Percentiles rank a stretch among this genome's conserved stretches.
These are phyloP conservation scores for Dipodomys merriami DNA, from an alignment of 2,113 vertebrate species.

Conservation along the genomic window DNA sequence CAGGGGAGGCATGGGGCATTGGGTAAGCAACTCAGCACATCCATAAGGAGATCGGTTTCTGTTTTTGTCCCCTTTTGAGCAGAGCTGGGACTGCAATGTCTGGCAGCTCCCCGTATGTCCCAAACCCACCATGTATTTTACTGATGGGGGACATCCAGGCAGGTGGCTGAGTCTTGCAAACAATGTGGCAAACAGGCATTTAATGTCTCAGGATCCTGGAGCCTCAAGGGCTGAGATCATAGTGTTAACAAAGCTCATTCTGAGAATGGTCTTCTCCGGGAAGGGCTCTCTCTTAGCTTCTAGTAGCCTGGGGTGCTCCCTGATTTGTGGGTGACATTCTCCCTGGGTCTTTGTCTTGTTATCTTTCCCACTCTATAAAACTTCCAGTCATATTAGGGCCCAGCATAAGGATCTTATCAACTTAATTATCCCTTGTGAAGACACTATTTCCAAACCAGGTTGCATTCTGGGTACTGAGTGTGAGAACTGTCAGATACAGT, in stretches of 20 bases:
- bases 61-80: neutral
- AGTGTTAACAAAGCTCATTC: neutral
- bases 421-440: neutral
- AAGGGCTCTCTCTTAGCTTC: neutral
- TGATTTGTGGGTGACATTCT: neutral
- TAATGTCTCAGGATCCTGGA: neutral
- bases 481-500: neutral
- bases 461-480: neutral
- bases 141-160: neutral
- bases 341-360: too few species aligned
- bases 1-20: fast-evolving
- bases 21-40: neutral
- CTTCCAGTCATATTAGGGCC: neutral
- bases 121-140: neutral
- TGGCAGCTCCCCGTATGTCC: neutral
- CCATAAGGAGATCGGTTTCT: neutral
- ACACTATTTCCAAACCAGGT: conserved; percentile 3
- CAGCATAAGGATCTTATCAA: neutral
- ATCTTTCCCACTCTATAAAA: neutral
- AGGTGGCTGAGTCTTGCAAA: neutral
- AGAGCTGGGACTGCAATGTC: neutral
- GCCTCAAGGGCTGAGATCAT: neutral
- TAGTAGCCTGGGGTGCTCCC: neutral
- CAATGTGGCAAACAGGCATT: neutral
- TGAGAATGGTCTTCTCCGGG: neutral